Evolutionary conservation across 37 sponge, comb jelly and placozoan genomes (phyloP).

Genomic region (Crambe crambe): DNA sequence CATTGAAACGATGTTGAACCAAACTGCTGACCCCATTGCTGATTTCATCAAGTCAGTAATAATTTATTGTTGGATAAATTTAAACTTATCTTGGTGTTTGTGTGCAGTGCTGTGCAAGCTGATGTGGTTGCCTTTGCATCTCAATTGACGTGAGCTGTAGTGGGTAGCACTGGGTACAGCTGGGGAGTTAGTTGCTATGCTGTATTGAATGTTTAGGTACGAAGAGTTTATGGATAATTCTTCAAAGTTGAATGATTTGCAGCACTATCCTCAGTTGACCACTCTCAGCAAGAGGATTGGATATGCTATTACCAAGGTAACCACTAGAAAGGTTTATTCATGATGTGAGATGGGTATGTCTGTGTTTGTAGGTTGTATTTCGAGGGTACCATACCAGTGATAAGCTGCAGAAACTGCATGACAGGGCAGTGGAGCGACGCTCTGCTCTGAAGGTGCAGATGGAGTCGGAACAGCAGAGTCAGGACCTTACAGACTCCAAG

Average conservation of each 20-base stretch:
- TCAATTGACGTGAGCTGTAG: slow-evolving; percentile 63
- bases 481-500: slow-evolving; percentile 83
- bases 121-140: slow-evolving; percentile 88
- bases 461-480: slow-evolving; percentile 72
- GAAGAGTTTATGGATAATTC: slow-evolving; percentile 91
- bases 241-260: slow-evolving; percentile 64
- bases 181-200: not conserved
- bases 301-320: slow-evolving; percentile 76
- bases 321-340: too few species aligned
- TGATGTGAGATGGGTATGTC: not conserved
- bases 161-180: too few species aligned
- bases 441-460: slow-evolving; percentile 70
- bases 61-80: too few species aligned
- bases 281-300: slow-evolving; percentile 70
- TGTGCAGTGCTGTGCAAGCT: slow-evolving; percentile 70
- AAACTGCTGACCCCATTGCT: slow-evolving; percentile 87
- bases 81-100: not conserved
- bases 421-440: slow-evolving; percentile 63
- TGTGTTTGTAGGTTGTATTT: slow-evolving; percentile 39
- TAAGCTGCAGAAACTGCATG: slow-evolving; percentile 70
- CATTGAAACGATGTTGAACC: slow-evolving; percentile 80
- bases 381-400: slow-evolving; percentile 82
- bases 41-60: slow-evolving; percentile 88
- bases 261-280: slow-evolving; percentile 69
- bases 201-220: slow-evolving; percentile 52